Evolutionary conservation across 1,140 invertebrate genomes (phyloP), one percentile per base, ranked within the genome.

Genomic region (Scaptomyza pallida): DNA sequence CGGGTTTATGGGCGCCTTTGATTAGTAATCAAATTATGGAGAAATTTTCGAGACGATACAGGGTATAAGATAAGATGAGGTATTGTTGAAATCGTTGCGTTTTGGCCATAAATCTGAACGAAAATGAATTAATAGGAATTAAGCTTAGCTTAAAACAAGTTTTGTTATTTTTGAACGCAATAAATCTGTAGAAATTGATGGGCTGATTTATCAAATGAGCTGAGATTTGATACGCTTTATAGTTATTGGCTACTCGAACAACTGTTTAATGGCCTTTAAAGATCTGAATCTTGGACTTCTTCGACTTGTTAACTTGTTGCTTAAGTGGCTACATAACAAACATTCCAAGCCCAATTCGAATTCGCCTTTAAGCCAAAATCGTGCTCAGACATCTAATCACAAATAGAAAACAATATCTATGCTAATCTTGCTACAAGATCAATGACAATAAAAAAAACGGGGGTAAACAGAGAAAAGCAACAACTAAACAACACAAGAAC

Each of bases 361-460:
- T 59, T 63, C 47, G 41, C 33, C 5, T 6, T 17, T 33, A 30
- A 21, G 41, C 16, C 56, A 80, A 78, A 86, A 86, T 86, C 81
- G 81, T 86, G 81, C 77, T 35, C 54, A 60, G 70, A 64, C 78
- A 86, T 86, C 81, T 86, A 88, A 86, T 86, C 81, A 79, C 77
- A 73, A 88, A 81, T 77, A 68, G 77, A 79, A 77, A 81, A 86
- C 81, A 86, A 78, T 88, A 86, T 86, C 81, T 86, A 86, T 86
- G 81, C 81, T 86, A 86, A 86, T 86, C 81, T 86, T 16, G 70
- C 9, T 81, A 86, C 81, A 86, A 86, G 81, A 86, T 86, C 81
- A 88, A 88, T 86, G 82, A 82, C 82, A 86, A 88, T 88, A 86
- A 26, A 26, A 26, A 88, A 86, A 88, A 88, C 62, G 78, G 71